These are phyloP conservation scores for Lasioglossum baleicum DNA, from an alignment of 1,140 invertebrate species.

Conservation along the genomic window DNA sequence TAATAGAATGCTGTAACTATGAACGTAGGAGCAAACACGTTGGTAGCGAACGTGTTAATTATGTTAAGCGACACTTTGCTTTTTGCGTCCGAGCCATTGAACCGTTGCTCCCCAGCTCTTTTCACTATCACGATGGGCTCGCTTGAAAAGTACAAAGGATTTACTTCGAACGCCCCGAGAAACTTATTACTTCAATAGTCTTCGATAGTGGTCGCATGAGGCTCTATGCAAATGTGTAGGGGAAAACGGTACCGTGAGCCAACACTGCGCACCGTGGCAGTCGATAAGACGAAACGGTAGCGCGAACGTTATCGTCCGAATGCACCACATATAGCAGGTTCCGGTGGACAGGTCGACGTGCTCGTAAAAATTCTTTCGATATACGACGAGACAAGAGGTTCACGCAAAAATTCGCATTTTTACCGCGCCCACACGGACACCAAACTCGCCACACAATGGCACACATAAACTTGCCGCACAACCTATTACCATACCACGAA, in stretches of 20 bases:
- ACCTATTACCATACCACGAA: neutral
- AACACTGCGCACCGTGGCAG: neutral
- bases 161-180: conserved; percentile 21
- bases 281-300: conserved; percentile 56
- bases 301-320: conserved; percentile 51
- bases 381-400: neutral
- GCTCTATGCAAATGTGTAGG: conserved; percentile 44
- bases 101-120: neutral
- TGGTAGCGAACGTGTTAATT: too few species aligned
- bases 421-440: neutral
- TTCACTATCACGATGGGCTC: conserved; percentile 15
- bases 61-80: too few species aligned
- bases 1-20: too few species aligned
- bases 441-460: neutral
- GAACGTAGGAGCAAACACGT: too few species aligned
- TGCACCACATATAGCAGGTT: conserved; percentile 46
- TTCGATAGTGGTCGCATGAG: neutral
- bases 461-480: neutral
- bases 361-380: conserved; percentile 42
- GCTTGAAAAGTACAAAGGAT: conserved; percentile 28
- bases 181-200: conserved; percentile 21
- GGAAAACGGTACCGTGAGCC: conserved; percentile 44
- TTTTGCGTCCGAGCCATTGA: too few species aligned
- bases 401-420: conserved; percentile 1
- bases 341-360: conserved; percentile 25